Conservation (phyloP, 1,140 invertebrate genomes). For the Proctacanthus coquilletti region DNA sequence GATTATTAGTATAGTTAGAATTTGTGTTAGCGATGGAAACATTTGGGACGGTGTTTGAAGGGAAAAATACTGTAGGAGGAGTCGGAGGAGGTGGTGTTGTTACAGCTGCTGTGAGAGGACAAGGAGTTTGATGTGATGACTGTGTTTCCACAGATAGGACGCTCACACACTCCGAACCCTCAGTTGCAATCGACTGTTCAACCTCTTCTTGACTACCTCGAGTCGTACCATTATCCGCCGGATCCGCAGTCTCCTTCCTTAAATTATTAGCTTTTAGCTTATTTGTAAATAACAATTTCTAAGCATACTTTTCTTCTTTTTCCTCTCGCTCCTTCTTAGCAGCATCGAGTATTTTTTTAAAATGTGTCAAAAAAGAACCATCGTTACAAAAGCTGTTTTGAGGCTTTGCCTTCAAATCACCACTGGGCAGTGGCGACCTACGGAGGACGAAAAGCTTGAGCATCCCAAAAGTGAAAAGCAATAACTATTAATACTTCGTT, state of each 20-base stretch:
- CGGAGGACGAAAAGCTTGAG: conserved; percentile 16
- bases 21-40: conserved; percentile 16
- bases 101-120: conserved; percentile 3
- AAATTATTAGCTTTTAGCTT: background rate
- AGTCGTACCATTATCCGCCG: conserved; percentile 10
- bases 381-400: conserved; percentile 54
- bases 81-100: conserved; percentile 5
- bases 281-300: conserved; percentile 6
- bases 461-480: conserved; percentile 19
- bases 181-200: conserved; percentile 6
- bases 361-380: conserved; percentile 59
- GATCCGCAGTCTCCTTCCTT: conserved; percentile 3
- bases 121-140: too few species aligned
- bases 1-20: conserved; percentile 12
- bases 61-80: background rate
- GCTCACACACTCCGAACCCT: background rate
- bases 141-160: too few species aligned
- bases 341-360: conserved; percentile 44
- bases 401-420: conserved; percentile 20
- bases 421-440: conserved; percentile 12
- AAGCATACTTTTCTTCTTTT: conserved; percentile 12
- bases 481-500: too few species aligned
- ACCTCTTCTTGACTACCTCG: conserved; percentile 9
- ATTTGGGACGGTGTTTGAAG: conserved; percentile 14
- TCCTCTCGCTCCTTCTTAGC: conserved; percentile 15